phyloP scores from a whole-genome alignment of 1,140 invertebrate species.

The Philaenus spumarius region DNA sequence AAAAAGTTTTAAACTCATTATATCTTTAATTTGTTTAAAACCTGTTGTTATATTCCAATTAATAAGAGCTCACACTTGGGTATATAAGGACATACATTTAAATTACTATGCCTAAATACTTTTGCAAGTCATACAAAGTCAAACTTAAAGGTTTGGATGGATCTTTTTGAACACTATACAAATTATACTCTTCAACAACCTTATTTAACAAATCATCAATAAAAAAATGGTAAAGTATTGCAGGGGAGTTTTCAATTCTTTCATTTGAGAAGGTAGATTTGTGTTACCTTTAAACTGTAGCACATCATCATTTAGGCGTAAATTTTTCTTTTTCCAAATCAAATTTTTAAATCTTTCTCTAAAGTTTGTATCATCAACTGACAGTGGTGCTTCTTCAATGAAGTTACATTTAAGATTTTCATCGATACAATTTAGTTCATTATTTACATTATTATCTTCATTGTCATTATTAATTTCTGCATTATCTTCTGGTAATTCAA shows the following conservation, averaged over 20 bases:
- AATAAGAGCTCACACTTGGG: slow-evolving; percentile 32
- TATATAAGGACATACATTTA: slow-evolving; percentile 35
- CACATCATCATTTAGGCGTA: no score
- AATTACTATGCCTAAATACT: slow-evolving; percentile 35
- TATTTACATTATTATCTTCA: no score
- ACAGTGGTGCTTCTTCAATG: no score
- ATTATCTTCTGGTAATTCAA: no score
- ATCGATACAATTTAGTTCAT: no score
- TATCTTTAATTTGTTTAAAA: slow-evolving; percentile 8
- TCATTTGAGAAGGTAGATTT: no score
- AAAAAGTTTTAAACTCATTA: slow-evolving; percentile 31
- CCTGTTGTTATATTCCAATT: slow-evolving; percentile 33
- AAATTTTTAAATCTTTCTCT: no score
- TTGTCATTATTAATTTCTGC: no score
- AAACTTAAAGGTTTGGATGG: slow-evolving; percentile 24
- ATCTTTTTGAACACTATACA: slow-evolving; percentile 8
- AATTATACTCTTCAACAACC: neutral
- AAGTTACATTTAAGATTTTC: no score
- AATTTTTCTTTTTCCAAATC: no score
- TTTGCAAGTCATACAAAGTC: slow-evolving; percentile 26
- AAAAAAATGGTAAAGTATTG: slow-evolving; percentile 30
- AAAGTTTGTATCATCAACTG: no score
- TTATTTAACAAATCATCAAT: slow-evolving; percentile 26
- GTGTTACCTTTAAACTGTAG: no score
- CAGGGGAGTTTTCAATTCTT: slow-evolving; percentile 20